Base-by-base conservation (phyloP, 2,888 invertebrate genomes). In the Aspidapion aeneum region DNA sequence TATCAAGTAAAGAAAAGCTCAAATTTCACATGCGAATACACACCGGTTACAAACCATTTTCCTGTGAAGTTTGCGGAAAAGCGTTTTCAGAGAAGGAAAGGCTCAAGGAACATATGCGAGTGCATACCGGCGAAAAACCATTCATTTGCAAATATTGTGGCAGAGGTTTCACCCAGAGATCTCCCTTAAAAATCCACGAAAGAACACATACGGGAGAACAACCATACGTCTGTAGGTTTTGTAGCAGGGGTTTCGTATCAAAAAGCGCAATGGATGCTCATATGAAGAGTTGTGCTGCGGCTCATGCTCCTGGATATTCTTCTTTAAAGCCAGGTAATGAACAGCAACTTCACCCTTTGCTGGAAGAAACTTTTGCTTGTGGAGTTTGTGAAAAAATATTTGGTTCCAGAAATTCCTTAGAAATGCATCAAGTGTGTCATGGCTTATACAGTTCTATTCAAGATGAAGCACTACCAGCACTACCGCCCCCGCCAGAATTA, bases 201-300 rank as follows among this genome's bases (percentile, higher is more conserved):
- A 81, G 86, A 60, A 84, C 83, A 55, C 86, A 86, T 77, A 84
- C 84, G 0, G 86, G 86, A 0, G 85, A 86, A 78, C 82, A 83
- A 74, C 86, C 86, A 55, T 84, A 86, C 78, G 81, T 83, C 60
- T 79, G 79, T 60, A 71, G 74, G 35, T 68, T 77, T 9, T 79
- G 79, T 62, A 69, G 70, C 7, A 78, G 74, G 66, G 77, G 77
- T 1, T 78, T 78, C 63, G 74, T 75, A 50, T 77, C 78, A 2
- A 77, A 77, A 63, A 75, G 75, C 58, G 74, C 76, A 54, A 75
- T 77, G 73, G 75, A 78, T 63, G 75, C 73, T 21, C 79, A 79
- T 61, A 74, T 75, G 72, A 78, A 77, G 63, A 74, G 73, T 56
- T 78, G 78, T 64, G 66, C 68, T n/a, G 60, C 63, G 5, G n/a